Base-by-base conservation (phyloP, 2,888 invertebrate species). In the Pseudoips prasinana region DNA sequence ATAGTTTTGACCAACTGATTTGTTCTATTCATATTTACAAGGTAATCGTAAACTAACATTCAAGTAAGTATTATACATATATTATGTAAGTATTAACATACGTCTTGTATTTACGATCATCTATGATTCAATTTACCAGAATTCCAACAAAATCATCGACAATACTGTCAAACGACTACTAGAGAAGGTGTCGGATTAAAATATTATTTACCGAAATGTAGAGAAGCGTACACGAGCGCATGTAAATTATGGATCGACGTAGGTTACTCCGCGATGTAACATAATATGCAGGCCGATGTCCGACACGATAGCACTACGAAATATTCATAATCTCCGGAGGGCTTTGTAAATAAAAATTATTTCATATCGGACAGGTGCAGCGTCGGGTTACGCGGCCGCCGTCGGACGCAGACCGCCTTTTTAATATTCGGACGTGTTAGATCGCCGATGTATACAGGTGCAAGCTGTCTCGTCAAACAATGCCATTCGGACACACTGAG, bases 261-360 rank as follows among this genome's bases (percentile, higher is more conserved):
- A 76, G 71, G 57, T 69, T 66, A 66, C 61, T 47, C 55, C 53
- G 48, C 50, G 54, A 54, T 55, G 84, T 84, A 86, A 86, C 74
- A 69, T 82, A 73, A 87, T 84, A 84, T 74, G 77, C 64, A 68
- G 69, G 57, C 54, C 75, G 78, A 80, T 80, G 68, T 63, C 46
- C 48, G 64, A 56, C 48, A 49, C 68, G 85, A 85, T 84, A 81
- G 61, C 69, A 66, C 64, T 54, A 70, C 64, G 71, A 80, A 79
- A 78, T 80, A 81, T 80, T 77, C 77, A 77, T 81, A 83, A 79
- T 82, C 76, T 79, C 70, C 57, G 74, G 76, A 75, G 80, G 82
- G 79, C 74, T 77, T 50, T 68, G 77, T 85, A 80, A 82, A 84
- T 81, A 81, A 84, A 80, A 84, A 83, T 73, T 81, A 82, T 83